Conservation (phyloP, 2,888 invertebrate species). For the Microctonus hyperodae region DNA sequence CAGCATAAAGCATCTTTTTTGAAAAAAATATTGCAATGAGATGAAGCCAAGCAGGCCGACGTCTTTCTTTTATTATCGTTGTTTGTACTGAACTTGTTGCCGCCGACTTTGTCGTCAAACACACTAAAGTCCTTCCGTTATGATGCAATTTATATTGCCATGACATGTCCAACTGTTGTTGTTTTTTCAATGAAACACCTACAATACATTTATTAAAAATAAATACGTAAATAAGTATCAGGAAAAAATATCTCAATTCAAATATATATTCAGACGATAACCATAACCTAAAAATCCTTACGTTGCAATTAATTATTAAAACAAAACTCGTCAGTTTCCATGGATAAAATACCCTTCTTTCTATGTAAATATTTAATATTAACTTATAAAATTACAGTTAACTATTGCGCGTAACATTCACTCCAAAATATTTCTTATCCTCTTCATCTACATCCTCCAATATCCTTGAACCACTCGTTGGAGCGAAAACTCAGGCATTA, state of each 20-base stretch:
- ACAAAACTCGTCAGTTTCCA: neutral
- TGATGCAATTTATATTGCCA: slow-evolving; percentile 40
- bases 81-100: neutral
- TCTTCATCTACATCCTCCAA: slow-evolving; percentile 4
- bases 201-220: neutral
- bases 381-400: neutral
- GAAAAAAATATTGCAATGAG: slow-evolving; percentile 48
- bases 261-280: neutral
- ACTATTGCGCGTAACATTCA: neutral
- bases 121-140: slow-evolving; percentile 36
- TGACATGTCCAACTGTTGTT: slow-evolving; percentile 40
- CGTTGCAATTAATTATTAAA: neutral
- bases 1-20: slow-evolving; percentile 47
- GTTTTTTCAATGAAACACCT: neutral
- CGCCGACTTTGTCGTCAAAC: slow-evolving; percentile 22
- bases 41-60: slow-evolving; percentile 45
- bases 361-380: neutral
- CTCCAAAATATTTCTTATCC: neutral
- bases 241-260: neutral
- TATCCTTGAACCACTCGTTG: neutral
- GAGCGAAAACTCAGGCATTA: too few relatives aligned
- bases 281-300: slow-evolving; percentile 14
- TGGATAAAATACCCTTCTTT: neutral
- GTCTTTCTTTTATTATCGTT: slow-evolving; percentile 16
- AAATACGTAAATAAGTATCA: neutral